Conservation (phyloP, 30 jellyfish, hydroid and myxozoan species). For the Hydra vulgaris region DNA sequence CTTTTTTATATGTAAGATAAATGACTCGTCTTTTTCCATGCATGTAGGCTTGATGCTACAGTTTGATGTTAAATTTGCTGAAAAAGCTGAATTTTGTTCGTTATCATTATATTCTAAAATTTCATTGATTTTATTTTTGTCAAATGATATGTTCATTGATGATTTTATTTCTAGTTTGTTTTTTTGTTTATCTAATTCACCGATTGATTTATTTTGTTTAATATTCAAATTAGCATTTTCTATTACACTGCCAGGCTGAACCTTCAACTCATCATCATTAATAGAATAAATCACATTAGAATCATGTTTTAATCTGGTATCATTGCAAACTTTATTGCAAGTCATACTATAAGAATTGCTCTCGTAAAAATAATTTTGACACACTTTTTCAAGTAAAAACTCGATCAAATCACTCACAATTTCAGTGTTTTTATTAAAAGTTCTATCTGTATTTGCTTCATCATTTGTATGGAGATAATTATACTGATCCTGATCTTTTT, state of each 20-base stretch:
- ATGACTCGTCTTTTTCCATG: neutral
- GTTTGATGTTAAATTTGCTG: no score
- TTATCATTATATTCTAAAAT: neutral
- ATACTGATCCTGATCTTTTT: neutral
- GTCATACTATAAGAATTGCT: neutral
- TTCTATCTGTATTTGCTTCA: neutral
- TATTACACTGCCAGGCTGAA: no score
- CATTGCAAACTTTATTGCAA: neutral
- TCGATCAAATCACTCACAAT: neutral
- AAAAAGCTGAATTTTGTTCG: neutral
- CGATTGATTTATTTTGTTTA: no score
- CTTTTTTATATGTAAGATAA: no score
- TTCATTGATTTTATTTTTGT: no score
- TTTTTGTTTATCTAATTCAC: no score
- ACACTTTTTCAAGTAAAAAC: neutral
- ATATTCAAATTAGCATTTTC: no score
- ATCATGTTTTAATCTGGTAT: no score
- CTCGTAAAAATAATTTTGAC: neutral
- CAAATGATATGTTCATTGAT: neutral
- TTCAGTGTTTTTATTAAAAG: neutral
- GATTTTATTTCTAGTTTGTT: no score
- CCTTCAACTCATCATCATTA: no score
- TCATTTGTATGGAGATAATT: no score
- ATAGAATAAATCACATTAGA: no score
- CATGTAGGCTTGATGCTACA: neutral